A percentile compares a stretch with the other conserved stretches of the same genome.
These are phyloP conservation scores for Tympanoctomys barrerae DNA, from an alignment of 2,797 vertebrate genomes.

Conservation along the genomic window DNA sequence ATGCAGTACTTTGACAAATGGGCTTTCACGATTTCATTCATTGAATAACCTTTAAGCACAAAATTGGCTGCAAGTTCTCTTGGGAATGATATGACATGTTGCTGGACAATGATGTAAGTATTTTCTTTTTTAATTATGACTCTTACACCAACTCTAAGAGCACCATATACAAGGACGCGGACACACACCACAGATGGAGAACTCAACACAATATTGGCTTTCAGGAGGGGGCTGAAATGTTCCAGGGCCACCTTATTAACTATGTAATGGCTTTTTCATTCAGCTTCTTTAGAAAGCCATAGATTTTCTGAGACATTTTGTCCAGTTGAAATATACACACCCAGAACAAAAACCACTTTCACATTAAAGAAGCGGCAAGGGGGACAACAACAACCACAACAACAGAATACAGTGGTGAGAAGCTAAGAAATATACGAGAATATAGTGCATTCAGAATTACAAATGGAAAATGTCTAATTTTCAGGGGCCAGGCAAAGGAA, in stretches of 20 bases:
- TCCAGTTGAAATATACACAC: slow-evolving; percentile 71
- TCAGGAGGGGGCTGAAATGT: slow-evolving; percentile 65
- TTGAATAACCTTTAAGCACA: slow-evolving; percentile 92
- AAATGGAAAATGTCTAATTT: slow-evolving; percentile 79
- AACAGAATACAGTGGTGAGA: slow-evolving; percentile 79
- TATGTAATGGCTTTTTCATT: slow-evolving; percentile 82
- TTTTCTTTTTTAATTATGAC: slow-evolving; percentile 91
- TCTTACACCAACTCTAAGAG: slow-evolving; percentile 86
- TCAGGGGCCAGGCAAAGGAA: slow-evolving; percentile 76
- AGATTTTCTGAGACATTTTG: slow-evolving; percentile 82
- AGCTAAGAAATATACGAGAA: slow-evolving; percentile 83
- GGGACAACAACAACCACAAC: not conserved
- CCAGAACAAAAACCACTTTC: slow-evolving; percentile 82
- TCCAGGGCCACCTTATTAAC: slow-evolving; percentile 80
- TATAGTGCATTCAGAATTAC: slow-evolving; percentile 77
- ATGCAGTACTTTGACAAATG: slow-evolving; percentile 96
- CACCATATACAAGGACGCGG: slow-evolving; percentile 70
- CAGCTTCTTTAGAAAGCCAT: slow-evolving; percentile 80
- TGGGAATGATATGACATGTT: slow-evolving; percentile 87
- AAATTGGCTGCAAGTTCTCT: slow-evolving; percentile 89
- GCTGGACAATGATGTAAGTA: slow-evolving; percentile 87
- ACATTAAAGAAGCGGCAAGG: slow-evolving; percentile 66
- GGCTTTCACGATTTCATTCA: slow-evolving; percentile 92
- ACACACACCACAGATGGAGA: slow-evolving; percentile 26
- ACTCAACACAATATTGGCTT: slow-evolving; percentile 67